Percentiles rank a stretch among this genome's conserved stretches.
phyloP scores from a whole-genome alignment of 2,113 vertebrate genomes.

The Psammodynastes pulverulentus region DNA sequence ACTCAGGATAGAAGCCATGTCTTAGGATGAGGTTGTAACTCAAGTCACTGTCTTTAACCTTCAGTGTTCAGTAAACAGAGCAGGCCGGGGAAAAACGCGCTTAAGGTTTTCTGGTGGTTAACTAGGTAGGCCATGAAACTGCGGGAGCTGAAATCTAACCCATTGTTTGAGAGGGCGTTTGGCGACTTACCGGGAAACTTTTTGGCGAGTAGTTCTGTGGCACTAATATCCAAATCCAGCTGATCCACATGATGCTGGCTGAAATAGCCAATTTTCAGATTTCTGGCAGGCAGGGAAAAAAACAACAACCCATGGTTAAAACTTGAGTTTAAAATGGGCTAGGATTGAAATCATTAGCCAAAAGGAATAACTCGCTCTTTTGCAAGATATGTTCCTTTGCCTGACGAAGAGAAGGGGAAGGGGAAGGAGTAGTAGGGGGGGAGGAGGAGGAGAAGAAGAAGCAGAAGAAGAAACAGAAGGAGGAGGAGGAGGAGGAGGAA shows the following conservation, averaged over 20 bases:
- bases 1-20: not conserved
- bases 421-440: no score
- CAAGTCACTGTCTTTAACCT: not conserved
- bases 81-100: not conserved
- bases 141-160: not conserved
- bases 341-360: not conserved
- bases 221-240: conserved; percentile 91
- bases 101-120: not conserved
- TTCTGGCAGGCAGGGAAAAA: conserved; percentile 69
- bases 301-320: accelerated
- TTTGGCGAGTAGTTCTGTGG: conserved; percentile 89
- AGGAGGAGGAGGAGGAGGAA: no score
- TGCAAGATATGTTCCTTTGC: not conserved
- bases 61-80: not conserved
- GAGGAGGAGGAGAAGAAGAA: no score
- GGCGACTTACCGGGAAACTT: conserved; percentile 85
- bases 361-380: not conserved
- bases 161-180: not conserved
- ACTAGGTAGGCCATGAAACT: not conserved
- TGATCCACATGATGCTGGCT: conserved; percentile 98
- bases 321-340: not conserved
- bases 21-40: not conserved
- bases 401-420: not conserved
- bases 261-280: conserved; percentile 96
- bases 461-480: no score